phyloP scores from a whole-genome alignment of 2,888 invertebrate species.

The Trissolcus japonicus region DNA sequence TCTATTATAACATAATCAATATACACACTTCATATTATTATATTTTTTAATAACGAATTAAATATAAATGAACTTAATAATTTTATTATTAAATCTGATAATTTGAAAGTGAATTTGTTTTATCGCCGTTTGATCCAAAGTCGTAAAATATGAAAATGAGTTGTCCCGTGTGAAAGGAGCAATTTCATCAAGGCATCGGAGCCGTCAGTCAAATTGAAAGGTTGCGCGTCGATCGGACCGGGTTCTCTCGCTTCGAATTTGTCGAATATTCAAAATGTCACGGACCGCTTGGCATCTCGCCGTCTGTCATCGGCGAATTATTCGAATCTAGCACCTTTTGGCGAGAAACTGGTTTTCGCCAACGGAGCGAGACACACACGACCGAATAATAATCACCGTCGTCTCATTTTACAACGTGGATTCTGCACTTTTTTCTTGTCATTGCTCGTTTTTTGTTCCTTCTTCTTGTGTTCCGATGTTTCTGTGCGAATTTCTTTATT shows the following conservation, averaged over 20 bases:
- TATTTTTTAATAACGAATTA: no score
- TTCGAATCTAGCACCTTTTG: slow-evolving; percentile 58
- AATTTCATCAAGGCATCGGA: not conserved
- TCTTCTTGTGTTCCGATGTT: slow-evolving; percentile 26
- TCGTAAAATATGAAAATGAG: no score
- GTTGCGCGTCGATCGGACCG: not conserved
- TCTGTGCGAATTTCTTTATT: slow-evolving; percentile 59
- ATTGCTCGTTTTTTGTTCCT: slow-evolving; percentile 12
- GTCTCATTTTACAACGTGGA: slow-evolving; percentile 63
- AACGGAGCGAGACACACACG: slow-evolving; percentile 42
- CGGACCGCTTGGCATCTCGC: slow-evolving; percentile 41
- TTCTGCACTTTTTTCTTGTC: slow-evolving; percentile 49
- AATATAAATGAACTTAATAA: no score
- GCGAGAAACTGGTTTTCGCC: slow-evolving; percentile 58
- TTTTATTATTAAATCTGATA: no score
- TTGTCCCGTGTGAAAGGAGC: no score
- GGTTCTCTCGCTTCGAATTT: not conserved
- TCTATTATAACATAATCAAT: no score
- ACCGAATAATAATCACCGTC: slow-evolving; percentile 61
- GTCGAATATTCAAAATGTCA: slow-evolving; percentile 32
- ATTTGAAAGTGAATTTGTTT: not conserved
- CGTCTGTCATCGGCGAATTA: slow-evolving; percentile 57
- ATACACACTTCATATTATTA: no score
- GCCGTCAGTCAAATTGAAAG: slow-evolving; percentile 11
- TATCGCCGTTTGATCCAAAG: not conserved